Base-by-base conservation (phyloP, 2,113 vertebrate species). In the Rhea pennata region DNA sequence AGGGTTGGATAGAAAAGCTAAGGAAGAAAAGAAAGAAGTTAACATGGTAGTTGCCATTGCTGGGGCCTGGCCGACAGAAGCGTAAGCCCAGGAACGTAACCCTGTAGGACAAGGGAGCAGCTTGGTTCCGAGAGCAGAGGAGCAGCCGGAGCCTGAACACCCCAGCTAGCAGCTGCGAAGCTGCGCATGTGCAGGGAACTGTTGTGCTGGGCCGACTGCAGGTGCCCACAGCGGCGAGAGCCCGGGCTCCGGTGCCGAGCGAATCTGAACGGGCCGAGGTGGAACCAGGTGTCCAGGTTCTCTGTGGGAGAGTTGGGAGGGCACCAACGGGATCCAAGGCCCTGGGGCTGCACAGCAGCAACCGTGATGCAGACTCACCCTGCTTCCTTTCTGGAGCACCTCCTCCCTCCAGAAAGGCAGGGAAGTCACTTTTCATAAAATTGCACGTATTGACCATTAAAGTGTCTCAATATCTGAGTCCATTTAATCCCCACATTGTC, bases 231-330 rank as follows among this genome's bases (percentile, higher is more conserved):
- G 69, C 19, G 39, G 33, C 39, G 80, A 46, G 48, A 80, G 22
- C 16, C 29, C 3, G 0, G 0, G 0, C 5, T 27, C 17, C 8
- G 31, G 40, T 36, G 62, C 4, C 0, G 11, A 33, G 54, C 21
- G 36, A 66, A 74, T 26, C 17, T 13, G 15, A 84, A 61, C 3
- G 44, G 17, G 29, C 40, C 74, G 46, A 67, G 19, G 22, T 20
- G 79, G 22, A 67, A 62, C 10, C 2, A 33, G 26, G 46, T 48
- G 46, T 48, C 46, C 17, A 12, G 46, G 46, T 17, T 19, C 46
- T 19, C 46, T 19, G 46, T 19, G 46, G 46, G 46, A 48, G 46
- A 19, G 16, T 17, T 48, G 46, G 46, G 46, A 48, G 46, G 46
- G 46, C 46, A 48, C 46, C 17, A 9, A 48, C 17, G 46, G 46